Evolutionary conservation across 1,140 invertebrate species (phyloP).

Genomic region (Bombus huntii): DNA sequence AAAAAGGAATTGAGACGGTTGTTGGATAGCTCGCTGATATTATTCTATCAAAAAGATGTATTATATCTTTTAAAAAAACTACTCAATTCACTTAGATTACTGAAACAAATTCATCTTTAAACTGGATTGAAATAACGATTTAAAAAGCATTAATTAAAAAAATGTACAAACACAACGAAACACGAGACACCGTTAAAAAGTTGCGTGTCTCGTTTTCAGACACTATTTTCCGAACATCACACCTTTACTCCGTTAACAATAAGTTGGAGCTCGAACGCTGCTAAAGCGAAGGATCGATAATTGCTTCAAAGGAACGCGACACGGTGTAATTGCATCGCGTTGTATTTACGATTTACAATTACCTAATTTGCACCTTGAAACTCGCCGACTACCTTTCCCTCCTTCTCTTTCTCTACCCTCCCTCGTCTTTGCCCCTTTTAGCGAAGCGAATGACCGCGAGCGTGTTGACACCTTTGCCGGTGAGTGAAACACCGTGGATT

Average conservation of each 20-base stretch:
- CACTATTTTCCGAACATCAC: background rate
- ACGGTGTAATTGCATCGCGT: constrained; percentile 25
- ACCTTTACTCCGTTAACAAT: background rate
- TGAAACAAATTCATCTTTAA: too few species aligned
- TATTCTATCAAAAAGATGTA: too few species aligned
- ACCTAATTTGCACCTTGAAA: constrained; percentile 39
- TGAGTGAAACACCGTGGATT: constrained; percentile 30
- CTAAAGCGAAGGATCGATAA: constrained; percentile 9
- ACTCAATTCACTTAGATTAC: too few species aligned
- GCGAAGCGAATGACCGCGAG: constrained; percentile 35
- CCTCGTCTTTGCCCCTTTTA: background rate
- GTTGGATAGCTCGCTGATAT: background rate
- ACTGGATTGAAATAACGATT: background rate
- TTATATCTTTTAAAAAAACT: too few species aligned
- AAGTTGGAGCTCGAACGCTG: background rate
- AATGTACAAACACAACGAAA: background rate
- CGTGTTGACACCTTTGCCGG: constrained; percentile 35
- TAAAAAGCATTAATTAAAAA: background rate
- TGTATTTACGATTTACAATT: constrained; percentile 24
- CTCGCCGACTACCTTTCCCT: background rate
- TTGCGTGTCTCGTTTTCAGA: background rate
- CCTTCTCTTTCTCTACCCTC: background rate
- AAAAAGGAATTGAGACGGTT: background rate
- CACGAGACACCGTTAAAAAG: background rate
- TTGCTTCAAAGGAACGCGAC: constrained; percentile 24